These are phyloP conservation scores for Polyommatus icarus DNA, from an alignment of 2,888 invertebrate species.

Conservation along the genomic window DNA sequence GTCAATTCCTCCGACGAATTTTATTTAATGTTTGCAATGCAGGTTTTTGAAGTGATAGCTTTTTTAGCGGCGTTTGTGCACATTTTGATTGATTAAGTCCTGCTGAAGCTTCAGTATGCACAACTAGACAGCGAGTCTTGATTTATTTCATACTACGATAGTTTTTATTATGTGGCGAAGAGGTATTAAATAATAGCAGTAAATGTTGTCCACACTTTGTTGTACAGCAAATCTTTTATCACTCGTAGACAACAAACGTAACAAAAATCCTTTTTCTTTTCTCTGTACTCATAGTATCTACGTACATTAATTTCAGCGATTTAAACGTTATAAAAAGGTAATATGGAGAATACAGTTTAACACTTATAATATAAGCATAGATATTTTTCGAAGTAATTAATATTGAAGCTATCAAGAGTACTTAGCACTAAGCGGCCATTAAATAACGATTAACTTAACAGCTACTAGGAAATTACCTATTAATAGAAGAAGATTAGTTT, in stretches of 20 bases:
- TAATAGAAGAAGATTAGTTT: neutral
- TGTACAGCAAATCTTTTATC: too few relatives aligned
- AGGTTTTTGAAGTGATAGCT: neutral
- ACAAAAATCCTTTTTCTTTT: too few relatives aligned
- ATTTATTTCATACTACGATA: too few relatives aligned
- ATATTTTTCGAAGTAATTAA: neutral
- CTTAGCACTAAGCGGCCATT: neutral
- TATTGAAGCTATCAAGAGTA: neutral
- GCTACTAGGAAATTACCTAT: constrained; percentile 9
- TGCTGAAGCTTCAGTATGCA: too few relatives aligned
- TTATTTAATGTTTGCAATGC: neutral
- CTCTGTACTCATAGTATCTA: too few relatives aligned
- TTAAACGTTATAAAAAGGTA: neutral
- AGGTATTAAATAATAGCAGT: too few relatives aligned
- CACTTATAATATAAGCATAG: neutral
- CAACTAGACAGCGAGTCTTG: too few relatives aligned
- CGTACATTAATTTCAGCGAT: neutral
- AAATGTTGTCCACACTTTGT: too few relatives aligned
- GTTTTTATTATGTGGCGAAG: too few relatives aligned
- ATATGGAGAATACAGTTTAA: neutral
- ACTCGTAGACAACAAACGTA: too few relatives aligned
- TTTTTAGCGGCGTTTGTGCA: neutral
- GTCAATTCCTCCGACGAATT: neutral
- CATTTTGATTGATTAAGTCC: too few relatives aligned
- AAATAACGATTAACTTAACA: neutral